These are phyloP conservation scores for Mesitornis unicolor DNA, from an alignment of 2,113 vertebrate genomes.

Conservation along the genomic window DNA sequence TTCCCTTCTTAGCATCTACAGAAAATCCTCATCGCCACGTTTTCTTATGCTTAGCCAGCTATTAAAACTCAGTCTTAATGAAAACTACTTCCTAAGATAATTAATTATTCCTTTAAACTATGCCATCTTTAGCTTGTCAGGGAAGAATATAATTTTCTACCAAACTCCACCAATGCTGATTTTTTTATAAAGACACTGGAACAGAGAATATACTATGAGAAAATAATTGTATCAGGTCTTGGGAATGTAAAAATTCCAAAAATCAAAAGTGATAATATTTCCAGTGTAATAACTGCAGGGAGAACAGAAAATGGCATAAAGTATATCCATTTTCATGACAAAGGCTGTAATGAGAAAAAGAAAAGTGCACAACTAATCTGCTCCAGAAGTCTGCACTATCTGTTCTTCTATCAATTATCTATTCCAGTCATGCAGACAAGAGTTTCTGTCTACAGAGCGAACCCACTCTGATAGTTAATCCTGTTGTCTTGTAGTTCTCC, in stretches of 20 bases:
- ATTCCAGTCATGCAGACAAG: slow-evolving; percentile 23
- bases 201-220: slow-evolving; percentile 4
- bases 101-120: background rate
- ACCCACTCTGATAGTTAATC: slow-evolving; percentile 29
- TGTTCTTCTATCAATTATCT: slow-evolving; percentile 36
- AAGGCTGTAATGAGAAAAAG: slow-evolving; percentile 48
- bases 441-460: slow-evolving; percentile 38
- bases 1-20: fast-evolving
- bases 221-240: slow-evolving; percentile 31
- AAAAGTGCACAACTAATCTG: slow-evolving; percentile 45
- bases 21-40: background rate
- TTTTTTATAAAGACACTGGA: slow-evolving; percentile 21
- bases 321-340: slow-evolving; percentile 46
- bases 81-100: background rate
- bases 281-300: slow-evolving; percentile 11
- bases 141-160: slow-evolving; percentile 32
- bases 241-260: slow-evolving; percentile 49
- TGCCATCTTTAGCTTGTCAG: slow-evolving; percentile 21
- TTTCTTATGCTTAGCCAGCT: background rate
- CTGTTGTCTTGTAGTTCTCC: background rate
- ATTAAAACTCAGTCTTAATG: background rate
- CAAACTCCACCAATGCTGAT: background rate
- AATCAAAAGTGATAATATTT: slow-evolving; percentile 53
- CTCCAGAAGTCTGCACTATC: slow-evolving; percentile 14
- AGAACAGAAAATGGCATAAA: slow-evolving; percentile 54